Evolutionary conservation across 2,888 invertebrate species (phyloP).

Genomic region (Chloromyia formosa): DNA sequence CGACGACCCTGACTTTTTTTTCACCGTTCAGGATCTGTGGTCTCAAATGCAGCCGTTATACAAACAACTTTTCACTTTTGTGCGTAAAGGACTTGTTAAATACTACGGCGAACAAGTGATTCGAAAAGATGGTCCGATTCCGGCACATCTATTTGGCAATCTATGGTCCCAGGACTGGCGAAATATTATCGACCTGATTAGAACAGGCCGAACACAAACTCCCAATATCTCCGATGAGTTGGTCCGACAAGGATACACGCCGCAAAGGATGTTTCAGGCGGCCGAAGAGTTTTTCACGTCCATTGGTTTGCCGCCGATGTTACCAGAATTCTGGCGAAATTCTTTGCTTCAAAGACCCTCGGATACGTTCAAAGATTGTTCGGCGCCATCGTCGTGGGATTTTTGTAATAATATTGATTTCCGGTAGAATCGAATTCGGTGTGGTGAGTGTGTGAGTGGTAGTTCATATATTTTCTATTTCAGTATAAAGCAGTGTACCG

Average conservation of each 20-base stretch:
- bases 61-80: conserved; percentile 84
- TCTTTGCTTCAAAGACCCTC: conserved; percentile 81
- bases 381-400: conserved; percentile 81
- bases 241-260: conserved; percentile 77
- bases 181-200: conserved; percentile 76
- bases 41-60: conserved; percentile 77
- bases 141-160: conserved; percentile 85
- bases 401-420: conserved; percentile 85
- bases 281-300: conserved; percentile 86
- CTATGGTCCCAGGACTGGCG: conserved; percentile 89
- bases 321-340: conserved; percentile 84
- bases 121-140: conserved; percentile 78
- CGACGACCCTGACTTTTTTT: conserved; percentile 74
- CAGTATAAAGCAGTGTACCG: conserved; percentile 85
- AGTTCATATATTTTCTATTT: conserved; percentile 45
- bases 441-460: not conserved
- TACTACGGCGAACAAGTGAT: conserved; percentile 71
- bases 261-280: conserved; percentile 81
- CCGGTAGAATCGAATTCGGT: conserved; percentile 67
- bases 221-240: conserved; percentile 82
- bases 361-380: conserved; percentile 74
- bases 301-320: conserved; percentile 80
- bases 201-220: conserved; percentile 75
- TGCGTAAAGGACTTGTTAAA: conserved; percentile 72
- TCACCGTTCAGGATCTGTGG: conserved; percentile 69